Evolutionary conservation across 2,888 invertebrate species (phyloP), one percentile per base, ranked within the genome.

Genomic region (Microctonus brassicae): DNA sequence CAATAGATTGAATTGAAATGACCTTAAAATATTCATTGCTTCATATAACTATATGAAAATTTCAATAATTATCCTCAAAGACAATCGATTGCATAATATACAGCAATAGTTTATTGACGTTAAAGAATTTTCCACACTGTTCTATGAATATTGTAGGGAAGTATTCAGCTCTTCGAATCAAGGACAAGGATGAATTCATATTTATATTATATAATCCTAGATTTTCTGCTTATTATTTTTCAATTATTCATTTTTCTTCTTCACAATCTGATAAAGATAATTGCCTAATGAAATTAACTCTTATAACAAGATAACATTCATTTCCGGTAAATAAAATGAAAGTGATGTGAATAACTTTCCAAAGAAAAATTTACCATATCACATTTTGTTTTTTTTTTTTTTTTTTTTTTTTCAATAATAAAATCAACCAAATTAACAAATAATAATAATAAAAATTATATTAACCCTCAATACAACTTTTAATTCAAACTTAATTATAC

Each of bases 11-110:
- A 47, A 47, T 47, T 47, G 47, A 47, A 47, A 47, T 47, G 47
- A 47, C 47, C 47, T 47, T 47, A 47, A 47, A 47, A 47, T 47
- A 47, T 47, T 47, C 17, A 47, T 47, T 47, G 47, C 47, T 47
- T 47, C 17, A n/a, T n/a, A 6, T 7, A 20, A 7, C 17, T 5
- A 47, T 20, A 47, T 47, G 17, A 17, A 17, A 17, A 47, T 47
- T 47, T 47, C 17, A 17, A 47, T 47, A 6, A n/a, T 47, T 47
- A 3, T 47, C 17, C 17, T 47, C 42, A 13, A 4, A 17, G 17
- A 17, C 17, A 47, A 47, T 17, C 17, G 17, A 47, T 47, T 47
- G 17, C 47, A 47, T 47, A 47, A 47, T 47, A 20, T 47, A 17
- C 17, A 20, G n/a, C n/a, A n/a, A n/a, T n/a, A n/a, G n/a, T n/a